These are phyloP conservation scores for Mus caroli DNA, from an alignment of 2,797 vertebrate genomes.

Conservation along the genomic window DNA sequence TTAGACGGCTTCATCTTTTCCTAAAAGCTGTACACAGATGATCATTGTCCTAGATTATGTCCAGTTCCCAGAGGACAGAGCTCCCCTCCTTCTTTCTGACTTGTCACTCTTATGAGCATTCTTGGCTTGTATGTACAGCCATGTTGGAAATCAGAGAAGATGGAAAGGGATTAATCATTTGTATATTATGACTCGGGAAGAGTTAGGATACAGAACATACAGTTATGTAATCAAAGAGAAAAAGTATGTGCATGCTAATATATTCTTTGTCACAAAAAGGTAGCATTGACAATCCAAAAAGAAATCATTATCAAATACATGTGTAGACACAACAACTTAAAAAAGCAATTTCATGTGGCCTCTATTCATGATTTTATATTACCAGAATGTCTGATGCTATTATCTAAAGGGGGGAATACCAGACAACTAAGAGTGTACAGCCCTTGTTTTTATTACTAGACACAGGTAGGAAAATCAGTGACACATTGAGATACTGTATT, in stretches of 20 bases:
- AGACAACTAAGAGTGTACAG: not conserved
- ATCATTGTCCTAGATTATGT: not conserved
- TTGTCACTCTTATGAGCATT: not conserved
- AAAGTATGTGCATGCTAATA: not conserved
- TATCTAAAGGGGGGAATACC: not conserved
- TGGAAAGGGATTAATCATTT: not conserved
- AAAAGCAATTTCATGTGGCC: not conserved
- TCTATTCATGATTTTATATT: not conserved
- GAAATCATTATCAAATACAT: not conserved
- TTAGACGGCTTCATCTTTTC: not conserved
- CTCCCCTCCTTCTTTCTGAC: not conserved
- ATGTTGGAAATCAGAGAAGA: not conserved
- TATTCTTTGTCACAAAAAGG: not conserved
- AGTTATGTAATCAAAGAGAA: not conserved
- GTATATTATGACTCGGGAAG: not conserved
- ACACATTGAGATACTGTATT: not conserved
- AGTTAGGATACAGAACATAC: not conserved
- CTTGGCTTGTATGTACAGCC: not conserved
- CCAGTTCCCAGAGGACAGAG: rapidly evolving
- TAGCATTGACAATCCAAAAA: not conserved
- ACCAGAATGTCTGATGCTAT: not conserved
- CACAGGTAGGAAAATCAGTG: not conserved
- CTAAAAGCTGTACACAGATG: not conserved
- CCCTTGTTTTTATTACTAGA: not conserved
- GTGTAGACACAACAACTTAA: not conserved